These are phyloP conservation scores for Orycteropus afer DNA, from an alignment of 2,113 vertebrate genomes.

Conservation along the genomic window DNA sequence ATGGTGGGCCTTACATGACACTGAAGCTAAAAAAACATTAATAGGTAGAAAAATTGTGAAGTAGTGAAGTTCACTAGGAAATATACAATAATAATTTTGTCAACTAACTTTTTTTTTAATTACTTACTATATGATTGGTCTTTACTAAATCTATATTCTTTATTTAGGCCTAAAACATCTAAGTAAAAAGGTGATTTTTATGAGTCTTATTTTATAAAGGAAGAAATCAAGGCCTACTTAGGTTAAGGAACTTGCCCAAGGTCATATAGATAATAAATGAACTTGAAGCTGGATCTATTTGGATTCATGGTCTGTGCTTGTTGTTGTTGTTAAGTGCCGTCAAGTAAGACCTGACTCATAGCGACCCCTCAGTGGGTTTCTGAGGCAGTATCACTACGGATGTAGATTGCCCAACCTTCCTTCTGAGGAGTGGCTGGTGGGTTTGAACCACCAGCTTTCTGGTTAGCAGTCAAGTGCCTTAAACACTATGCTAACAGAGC, in stretches of 20 bases:
- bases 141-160: slow-evolving; percentile 16
- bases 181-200: neutral
- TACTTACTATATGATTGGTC: neutral
- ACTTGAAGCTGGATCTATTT: neutral
- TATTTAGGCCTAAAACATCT: neutral
- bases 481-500: too few species aligned
- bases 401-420: too few species aligned
- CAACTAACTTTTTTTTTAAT: neutral
- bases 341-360: too few species aligned
- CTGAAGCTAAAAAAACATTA: neutral
- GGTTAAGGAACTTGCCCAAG: neutral
- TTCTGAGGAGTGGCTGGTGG: too few species aligned
- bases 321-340: too few species aligned
- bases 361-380: too few species aligned
- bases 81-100: neutral
- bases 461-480: too few species aligned
- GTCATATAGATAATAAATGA: neutral
- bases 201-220: neutral
- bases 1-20: neutral
- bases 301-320: too few species aligned
- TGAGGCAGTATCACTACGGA: too few species aligned
- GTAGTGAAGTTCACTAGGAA: neutral
- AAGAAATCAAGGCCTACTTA: neutral
- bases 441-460: too few species aligned
- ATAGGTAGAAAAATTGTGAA: neutral